Evolutionary conservation across 2,113 vertebrate genomes (phyloP), one percentile per base, ranked within the genome.

Genomic region (Chlorodrepanis virens): DNA sequence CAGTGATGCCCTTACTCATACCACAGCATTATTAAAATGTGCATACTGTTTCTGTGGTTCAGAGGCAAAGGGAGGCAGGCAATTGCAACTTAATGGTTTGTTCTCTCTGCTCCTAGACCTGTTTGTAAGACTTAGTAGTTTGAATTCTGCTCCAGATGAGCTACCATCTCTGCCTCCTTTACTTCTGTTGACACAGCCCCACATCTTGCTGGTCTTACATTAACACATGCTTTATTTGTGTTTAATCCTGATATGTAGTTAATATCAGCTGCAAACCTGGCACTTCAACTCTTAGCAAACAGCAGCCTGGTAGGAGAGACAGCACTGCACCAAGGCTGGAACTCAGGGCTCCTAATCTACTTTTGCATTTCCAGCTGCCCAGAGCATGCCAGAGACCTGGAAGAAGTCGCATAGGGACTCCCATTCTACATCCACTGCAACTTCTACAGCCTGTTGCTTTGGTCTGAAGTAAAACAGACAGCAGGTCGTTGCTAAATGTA

Each of bases 1-100:
- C 83, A 82, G 64, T 80, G 93, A 95, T 95, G 95, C 92, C 94
- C 95, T 96, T 87, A 83, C 72, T 90, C 80, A 83, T 78, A 82
- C 29, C 83, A 84, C 60, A 79, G 67, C 5, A 2, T 71, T 81
- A 88, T 95, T 92, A 83, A 95, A 97, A 94, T 61, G 80, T 83
- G 61, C 85, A 76, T 20, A 56, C 12, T 65, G 35, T 74, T 93
- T 80, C 67, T 80, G 9, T 17, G 52, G 21, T 81, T 81, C 64
- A 72, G 79, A 85, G 53, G 53, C 44, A 82, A 28, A 57, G 52
- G 40, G 57, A 91, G 40, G 72, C 40, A 72, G 87, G 54, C 57
- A 78, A 61, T 15, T 83, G 45, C 53, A 69, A 57, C 33, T 74
- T 47, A 49, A 76, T 14, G 39, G 44, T 23, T 72, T 61, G 44